Evolutionary conservation across 2,888 invertebrate genomes (phyloP).

Genomic region (Capitulum mitella): DNA sequence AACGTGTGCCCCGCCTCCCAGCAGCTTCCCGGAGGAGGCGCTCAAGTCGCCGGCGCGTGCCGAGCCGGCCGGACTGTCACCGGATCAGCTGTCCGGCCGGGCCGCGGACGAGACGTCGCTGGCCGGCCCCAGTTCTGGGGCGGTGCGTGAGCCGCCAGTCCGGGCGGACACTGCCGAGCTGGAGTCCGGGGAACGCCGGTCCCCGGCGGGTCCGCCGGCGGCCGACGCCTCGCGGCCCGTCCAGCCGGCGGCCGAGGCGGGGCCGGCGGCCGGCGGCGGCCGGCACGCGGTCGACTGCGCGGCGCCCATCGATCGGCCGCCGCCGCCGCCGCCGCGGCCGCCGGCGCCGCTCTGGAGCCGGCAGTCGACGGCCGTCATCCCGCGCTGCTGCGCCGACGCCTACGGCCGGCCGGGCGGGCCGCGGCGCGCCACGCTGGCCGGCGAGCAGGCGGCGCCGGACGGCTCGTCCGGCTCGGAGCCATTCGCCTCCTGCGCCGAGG

Average conservation of each 20-base stretch:
- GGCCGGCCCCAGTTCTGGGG: not conserved
- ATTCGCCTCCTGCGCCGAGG: slow-evolving; percentile 7
- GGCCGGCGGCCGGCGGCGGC: not conserved
- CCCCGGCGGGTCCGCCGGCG: not conserved
- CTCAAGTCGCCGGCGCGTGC: too few relatives aligned
- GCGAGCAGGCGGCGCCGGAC: not conserved
- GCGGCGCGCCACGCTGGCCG: not conserved
- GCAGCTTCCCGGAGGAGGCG: too few relatives aligned
- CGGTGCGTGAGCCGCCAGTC: not conserved
- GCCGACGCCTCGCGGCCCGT: not conserved
- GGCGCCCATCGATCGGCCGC: not conserved
- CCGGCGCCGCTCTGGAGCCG: not conserved
- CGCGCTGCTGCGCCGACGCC: slow-evolving; percentile 20
- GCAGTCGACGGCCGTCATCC: slow-evolving; percentile 3
- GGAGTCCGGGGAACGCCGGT: too few relatives aligned
- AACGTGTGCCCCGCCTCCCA: too few relatives aligned
- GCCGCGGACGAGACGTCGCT: not conserved
- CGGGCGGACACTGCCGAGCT: too few relatives aligned
- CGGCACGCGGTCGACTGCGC: not conserved
- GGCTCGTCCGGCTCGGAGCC: slow-evolving; percentile 13
- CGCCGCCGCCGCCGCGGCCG: not conserved
- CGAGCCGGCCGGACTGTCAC: not conserved
- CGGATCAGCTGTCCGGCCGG: not conserved
- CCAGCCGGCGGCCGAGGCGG: not conserved
- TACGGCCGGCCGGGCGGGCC: not conserved